Conservation (phyloP, 2,113 vertebrate species). For the Elachura formosa region DNA sequence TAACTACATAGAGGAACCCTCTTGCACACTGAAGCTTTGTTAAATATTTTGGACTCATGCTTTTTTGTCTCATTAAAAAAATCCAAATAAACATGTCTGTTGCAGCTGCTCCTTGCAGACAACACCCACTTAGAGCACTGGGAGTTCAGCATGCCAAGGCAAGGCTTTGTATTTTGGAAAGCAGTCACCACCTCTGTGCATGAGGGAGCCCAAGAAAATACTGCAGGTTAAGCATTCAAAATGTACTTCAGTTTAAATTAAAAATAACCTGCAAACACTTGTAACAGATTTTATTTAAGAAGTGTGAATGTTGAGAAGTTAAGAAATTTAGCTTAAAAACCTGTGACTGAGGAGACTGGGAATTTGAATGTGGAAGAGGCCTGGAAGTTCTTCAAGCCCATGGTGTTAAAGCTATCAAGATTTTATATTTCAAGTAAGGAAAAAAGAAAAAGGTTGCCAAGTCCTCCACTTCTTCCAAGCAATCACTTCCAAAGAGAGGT, state of each 20-base stretch:
- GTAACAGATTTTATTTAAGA: constrained; percentile 8
- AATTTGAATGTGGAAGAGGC: not conserved
- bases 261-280: not conserved
- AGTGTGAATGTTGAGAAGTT: not conserved
- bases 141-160: not conserved
- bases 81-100: not conserved
- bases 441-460: not conserved
- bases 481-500: not conserved
- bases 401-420: not conserved
- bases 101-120: not conserved
- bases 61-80: not conserved
- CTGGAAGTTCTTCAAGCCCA: constrained; percentile 1
- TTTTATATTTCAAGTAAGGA: not conserved
- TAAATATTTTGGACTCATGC: not conserved
- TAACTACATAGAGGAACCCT: not conserved
- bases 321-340: not conserved
- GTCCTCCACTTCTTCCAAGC: not conserved
- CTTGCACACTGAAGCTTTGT: not conserved
- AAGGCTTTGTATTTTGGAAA: not conserved
- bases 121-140: not conserved
- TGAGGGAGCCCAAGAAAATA: not conserved
- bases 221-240: not conserved
- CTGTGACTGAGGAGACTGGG: not conserved
- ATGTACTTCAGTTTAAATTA: not conserved
- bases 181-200: not conserved